Evolutionary conservation across 2,888 invertebrate species (phyloP), one percentile per base, ranked within the genome.

Genomic region (Latrodectus hesperus): DNA sequence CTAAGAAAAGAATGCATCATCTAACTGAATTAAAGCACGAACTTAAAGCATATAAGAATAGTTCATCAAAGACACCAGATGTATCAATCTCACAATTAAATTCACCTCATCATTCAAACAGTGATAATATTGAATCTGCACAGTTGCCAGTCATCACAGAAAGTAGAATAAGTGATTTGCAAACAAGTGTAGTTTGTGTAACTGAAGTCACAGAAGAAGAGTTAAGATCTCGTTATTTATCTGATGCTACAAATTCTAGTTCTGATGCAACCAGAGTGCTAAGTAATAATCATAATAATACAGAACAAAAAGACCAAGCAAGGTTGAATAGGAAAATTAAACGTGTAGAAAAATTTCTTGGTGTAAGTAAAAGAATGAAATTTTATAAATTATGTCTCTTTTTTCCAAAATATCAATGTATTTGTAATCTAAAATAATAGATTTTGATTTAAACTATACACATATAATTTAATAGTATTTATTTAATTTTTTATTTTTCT

Each of bases 41-140:
- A 68, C 49, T 84, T 3, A 73, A 51, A 60, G 68, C 53, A 5
- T 38, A 73, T 53, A 84, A 79, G n/a, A 67, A n/a, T n/a, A 75
- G n/a, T 38, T 38, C 38, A 38, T 38, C 38, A 8, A 75, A 75
- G 38, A 22, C 38, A 9, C 2, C 14, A n/a, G 67, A 22, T 9
- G 2, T 16, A 8, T 60, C 22, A 16, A 5, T 16, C 22, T 9
- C 8, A 53, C 16, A n/a, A 75, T 83, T 76, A 10, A 71, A 38
- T n/a, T 60, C 60, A 49, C 10, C 64, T 38, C 26, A 14, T 38
- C 4, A 38, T 38, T 38, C 6, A 38, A 38, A 38, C 6, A 3
- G 4, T 38, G 38, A 38, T 38, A 6, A 38, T 38, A 4, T 6
- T 6, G 38, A 38, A 38, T 38, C 22, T 1, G 1, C 38, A 38